Evolutionary conservation across 1,140 invertebrate genomes (phyloP).

Genomic region (Drosophila equinoxialis): DNA sequence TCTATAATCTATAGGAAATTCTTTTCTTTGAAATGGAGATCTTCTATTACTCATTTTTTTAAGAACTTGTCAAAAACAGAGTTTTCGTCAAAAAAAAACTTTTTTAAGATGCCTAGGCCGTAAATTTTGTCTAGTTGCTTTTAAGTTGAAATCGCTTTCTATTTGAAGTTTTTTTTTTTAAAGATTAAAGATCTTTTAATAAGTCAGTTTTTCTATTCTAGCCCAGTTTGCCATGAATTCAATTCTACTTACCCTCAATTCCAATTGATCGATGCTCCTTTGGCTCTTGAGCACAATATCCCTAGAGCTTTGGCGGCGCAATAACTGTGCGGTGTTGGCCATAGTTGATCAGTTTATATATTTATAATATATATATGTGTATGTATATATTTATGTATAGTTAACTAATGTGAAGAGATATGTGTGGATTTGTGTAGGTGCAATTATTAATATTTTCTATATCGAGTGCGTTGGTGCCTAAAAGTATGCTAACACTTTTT

Average conservation of each 20-base stretch:
- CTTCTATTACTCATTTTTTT: too few species aligned
- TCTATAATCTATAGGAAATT: too few species aligned
- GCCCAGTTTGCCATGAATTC: not conserved
- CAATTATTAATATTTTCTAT: not conserved
- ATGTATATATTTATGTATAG: conserved; percentile 19
- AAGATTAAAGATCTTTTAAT: too few species aligned
- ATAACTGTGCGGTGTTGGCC: conserved; percentile 94
- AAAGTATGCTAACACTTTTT: conserved; percentile 34
- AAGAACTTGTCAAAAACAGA: too few species aligned
- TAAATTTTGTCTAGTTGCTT: too few species aligned
- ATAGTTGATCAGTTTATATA: conserved; percentile 83
- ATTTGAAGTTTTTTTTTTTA: too few species aligned
- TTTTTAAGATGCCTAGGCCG: too few species aligned
- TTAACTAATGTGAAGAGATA: conserved; percentile 7
- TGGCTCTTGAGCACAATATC: conserved; percentile 86
- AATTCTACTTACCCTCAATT: conserved; percentile 87
- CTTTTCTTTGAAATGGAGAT: too few species aligned
- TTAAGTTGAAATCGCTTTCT: too few species aligned
- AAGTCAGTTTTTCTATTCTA: too few species aligned
- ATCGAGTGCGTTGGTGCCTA: conserved; percentile 15
- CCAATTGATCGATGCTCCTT: conserved; percentile 91
- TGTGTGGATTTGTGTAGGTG: conserved; percentile 5
- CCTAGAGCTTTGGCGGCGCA: conserved; percentile 92
- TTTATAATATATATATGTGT: conserved; percentile 27
- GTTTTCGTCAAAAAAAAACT: too few species aligned